Percentiles rank a stretch among this genome's conserved stretches.
These are phyloP conservation scores for Corynorhinus townsendii DNA, from an alignment of 2,113 vertebrate species.

Conservation along the genomic window DNA sequence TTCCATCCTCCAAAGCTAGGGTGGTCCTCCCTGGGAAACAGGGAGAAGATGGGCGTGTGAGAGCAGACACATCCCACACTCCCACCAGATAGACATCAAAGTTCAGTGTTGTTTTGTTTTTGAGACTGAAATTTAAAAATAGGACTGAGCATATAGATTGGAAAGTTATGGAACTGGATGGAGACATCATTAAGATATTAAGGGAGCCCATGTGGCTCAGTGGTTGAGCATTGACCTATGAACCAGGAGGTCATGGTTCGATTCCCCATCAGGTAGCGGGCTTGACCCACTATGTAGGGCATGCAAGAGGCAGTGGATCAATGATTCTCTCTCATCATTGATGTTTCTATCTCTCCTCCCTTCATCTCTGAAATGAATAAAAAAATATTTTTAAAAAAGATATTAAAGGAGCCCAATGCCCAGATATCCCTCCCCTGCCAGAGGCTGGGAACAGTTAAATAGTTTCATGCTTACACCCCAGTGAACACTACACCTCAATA, in stretches of 20 bases:
- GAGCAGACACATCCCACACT: not conserved
- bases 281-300: no score
- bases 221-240: no score
- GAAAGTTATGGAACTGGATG: not conserved
- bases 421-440: not conserved
- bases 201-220: not conserved
- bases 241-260: no score
- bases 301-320: no score
- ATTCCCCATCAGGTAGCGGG: no score
- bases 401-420: not conserved
- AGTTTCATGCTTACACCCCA: not conserved
- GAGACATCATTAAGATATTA: not conserved
- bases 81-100: not conserved
- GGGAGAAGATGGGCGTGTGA: not conserved
- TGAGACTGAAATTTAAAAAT: not conserved
- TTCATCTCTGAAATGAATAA: no score
- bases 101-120: not conserved
- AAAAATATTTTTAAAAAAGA: not conserved
- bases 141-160: not conserved
- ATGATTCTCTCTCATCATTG: no score
- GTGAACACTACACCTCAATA: not conserved
- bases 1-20: not conserved
- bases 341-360: no score
- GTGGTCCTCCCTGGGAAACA: not conserved
- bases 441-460: not conserved